These are phyloP conservation scores for Sylvia borin DNA, from an alignment of 2,797 vertebrate genomes.

Conservation along the genomic window DNA sequence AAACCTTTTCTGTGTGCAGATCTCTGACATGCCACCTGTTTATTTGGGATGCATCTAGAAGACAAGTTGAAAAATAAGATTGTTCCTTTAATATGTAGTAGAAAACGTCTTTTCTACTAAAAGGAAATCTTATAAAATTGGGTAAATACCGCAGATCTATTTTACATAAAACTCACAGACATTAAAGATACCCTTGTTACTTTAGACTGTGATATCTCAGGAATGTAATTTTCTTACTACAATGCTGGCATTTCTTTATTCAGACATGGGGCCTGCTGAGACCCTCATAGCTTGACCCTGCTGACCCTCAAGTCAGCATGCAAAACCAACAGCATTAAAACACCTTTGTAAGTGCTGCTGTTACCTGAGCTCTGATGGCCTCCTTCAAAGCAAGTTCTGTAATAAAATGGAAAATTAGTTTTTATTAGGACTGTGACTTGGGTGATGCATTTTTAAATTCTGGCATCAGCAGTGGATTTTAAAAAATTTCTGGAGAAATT, in stretches of 20 bases:
- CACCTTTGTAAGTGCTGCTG: neutral
- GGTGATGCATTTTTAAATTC: neutral
- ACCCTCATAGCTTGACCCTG: neutral
- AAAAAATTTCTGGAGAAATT: neutral
- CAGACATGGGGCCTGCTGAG: neutral
- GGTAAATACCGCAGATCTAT: neutral
- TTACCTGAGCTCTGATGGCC: neutral
- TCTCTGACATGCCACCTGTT: neutral
- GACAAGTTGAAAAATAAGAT: neutral
- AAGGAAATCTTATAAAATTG: neutral
- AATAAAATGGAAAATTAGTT: neutral
- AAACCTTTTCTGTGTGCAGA: neutral
- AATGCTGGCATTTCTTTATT: neutral
- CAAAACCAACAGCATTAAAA: neutral
- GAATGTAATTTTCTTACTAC: neutral
- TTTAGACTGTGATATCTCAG: accelerated
- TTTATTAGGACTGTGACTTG: neutral
- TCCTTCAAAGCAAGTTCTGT: neutral
- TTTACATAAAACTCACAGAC: neutral
- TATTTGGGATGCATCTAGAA: neutral
- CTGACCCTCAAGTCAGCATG: too few relatives aligned
- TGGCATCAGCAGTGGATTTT: neutral
- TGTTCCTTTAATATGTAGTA: neutral
- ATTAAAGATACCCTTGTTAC: neutral
- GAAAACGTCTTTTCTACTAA: neutral